Conservation (phyloP, 2,113 vertebrate species). For the Takifugu bimaculatus region DNA sequence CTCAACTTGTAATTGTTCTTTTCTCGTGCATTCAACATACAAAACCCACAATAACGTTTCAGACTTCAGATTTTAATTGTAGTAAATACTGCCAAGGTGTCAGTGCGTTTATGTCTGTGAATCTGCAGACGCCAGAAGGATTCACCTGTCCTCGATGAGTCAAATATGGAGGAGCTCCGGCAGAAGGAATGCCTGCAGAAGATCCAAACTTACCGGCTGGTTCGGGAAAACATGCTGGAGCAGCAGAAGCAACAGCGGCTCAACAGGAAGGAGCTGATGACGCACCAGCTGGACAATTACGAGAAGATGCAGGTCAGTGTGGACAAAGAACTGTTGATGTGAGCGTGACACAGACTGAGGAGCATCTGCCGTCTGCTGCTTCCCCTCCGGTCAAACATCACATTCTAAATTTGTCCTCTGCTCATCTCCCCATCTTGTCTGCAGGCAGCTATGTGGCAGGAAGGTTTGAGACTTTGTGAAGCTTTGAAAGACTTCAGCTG, state of each 20-base stretch:
- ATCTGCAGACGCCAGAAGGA: conserved; percentile 65
- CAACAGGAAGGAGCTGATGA: conserved; percentile 67
- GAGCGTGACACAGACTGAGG: neutral
- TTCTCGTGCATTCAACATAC: conserved; percentile 4
- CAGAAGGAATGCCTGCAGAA: conserved; percentile 71
- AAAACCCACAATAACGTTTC: neutral
- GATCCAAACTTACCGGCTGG: conserved; percentile 77
- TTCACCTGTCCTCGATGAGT: conserved; percentile 66
- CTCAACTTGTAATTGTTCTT: neutral
- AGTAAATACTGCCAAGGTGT: neutral
- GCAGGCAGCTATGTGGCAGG: conserved; percentile 38
- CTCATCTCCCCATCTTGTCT: conserved; percentile 15
- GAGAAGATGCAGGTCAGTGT: conserved; percentile 76
- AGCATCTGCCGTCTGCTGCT: neutral
- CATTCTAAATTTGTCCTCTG: neutral
- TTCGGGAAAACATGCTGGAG: conserved; percentile 68
- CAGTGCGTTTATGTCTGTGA: conserved; percentile 4
- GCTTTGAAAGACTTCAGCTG: conserved; percentile 71
- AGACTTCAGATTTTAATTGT: neutral
- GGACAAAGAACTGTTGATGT: neutral
- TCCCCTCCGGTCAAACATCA: too few species aligned
- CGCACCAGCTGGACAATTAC: conserved; percentile 72
- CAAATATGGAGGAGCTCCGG: conserved; percentile 68
- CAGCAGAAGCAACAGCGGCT: conserved; percentile 66
- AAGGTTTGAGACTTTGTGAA: conserved; percentile 55